phyloP scores from a whole-genome alignment of 2,797 vertebrate genomes.

The Clarias pachynema region DNA sequence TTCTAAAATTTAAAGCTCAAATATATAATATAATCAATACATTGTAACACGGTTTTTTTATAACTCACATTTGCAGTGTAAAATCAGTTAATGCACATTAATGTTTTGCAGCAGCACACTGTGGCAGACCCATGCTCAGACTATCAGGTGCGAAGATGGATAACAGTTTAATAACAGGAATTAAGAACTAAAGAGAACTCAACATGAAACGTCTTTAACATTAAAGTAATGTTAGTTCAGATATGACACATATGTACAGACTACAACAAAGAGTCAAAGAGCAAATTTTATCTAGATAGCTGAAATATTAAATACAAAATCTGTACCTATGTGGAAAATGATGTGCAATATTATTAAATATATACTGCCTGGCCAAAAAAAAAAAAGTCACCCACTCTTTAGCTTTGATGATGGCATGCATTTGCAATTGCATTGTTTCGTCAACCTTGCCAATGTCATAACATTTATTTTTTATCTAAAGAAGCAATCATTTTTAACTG shows the following conservation, averaged over 20 bases:
- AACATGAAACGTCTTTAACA: conserved; percentile 17
- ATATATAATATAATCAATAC: not conserved
- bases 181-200: not conserved
- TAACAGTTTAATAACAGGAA: not conserved
- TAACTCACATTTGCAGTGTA: conserved; percentile 24
- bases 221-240: not conserved
- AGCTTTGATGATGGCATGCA: no score
- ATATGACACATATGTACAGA: conserved; percentile 13
- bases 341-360: conserved; percentile 40
- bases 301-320: conserved; percentile 43
- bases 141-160: conserved; percentile 1
- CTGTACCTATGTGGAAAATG: conserved; percentile 55
- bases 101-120: conserved; percentile 16
- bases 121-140: conserved; percentile 12
- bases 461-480: no score
- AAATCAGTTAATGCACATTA: conserved; percentile 19
- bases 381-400: no score
- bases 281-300: conserved; percentile 28
- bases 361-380: conserved; percentile 19
- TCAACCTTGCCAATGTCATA: no score
- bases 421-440: no score
- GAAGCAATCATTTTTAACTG: no score
- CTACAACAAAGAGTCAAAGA: conserved; percentile 1
- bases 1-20: conserved; percentile 6
- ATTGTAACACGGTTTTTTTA: not conserved